phyloP scores from a whole-genome alignment of 2,113 vertebrate species.

The Panurus biarmicus region DNA sequence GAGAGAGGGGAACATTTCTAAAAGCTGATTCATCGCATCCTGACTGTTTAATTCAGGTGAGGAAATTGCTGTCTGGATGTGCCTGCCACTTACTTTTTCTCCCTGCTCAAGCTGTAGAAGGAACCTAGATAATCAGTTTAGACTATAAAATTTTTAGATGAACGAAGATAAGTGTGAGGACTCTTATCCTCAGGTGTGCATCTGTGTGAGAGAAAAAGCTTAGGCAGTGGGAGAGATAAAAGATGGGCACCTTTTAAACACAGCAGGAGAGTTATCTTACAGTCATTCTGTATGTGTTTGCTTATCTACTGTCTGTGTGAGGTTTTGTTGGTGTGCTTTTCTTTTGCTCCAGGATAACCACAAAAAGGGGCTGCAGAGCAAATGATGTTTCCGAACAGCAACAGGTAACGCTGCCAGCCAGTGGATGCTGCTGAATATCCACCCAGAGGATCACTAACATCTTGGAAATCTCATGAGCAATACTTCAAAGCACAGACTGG shows the following conservation, averaged over 20 bases:
- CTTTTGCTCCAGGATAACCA: background rate
- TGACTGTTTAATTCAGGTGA: background rate
- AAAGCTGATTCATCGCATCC: background rate
- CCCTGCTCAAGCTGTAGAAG: background rate
- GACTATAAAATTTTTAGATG: background rate
- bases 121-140: background rate
- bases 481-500: background rate
- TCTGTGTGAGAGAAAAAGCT: background rate
- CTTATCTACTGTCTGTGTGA: background rate
- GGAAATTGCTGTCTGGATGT: background rate
- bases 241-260: background rate
- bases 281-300: background rate
- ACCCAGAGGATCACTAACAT: background rate
- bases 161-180: background rate
- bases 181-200: background rate
- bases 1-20: background rate
- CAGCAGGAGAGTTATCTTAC: background rate
- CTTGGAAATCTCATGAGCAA: background rate
- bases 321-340: background rate
- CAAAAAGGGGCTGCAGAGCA: background rate
- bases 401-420: background rate
- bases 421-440: background rate
- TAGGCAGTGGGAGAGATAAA: background rate
- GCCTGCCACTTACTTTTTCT: background rate
- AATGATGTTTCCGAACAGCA: fast-evolving